Base-by-base conservation (phyloP, 2,113 vertebrate species). In the Platichthys flesus region DNA sequence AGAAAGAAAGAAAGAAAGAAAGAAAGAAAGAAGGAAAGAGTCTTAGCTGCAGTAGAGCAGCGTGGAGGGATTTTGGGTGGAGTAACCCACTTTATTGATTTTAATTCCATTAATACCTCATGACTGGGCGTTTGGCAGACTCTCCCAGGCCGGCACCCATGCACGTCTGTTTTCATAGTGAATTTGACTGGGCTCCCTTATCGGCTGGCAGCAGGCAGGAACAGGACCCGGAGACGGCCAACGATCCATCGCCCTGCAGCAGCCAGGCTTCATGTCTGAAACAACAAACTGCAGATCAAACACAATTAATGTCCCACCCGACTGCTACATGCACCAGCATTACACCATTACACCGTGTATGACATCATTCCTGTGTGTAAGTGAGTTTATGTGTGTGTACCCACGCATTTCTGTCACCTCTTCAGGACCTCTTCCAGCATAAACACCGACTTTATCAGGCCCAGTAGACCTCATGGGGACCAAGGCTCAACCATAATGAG, bases 141-240 rank as follows among this genome's bases (percentile, higher is more conserved):
- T 71, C 63, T 78, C 63, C 64, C 57, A 31, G 69, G 56, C 67
- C 75, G 20, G 52, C 63, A 63, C 74, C 70, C 79, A 71, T 74
- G 58, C 18, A 78, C 23, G 69, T 72, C 82, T 85, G 82, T 87
- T 89, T 89, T 88, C 67, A 79, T 79, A 52, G 61, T 77, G 73
- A 52, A 76, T 88, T 82, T 82, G 82, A 90, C 72, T 69, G 74
- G 69, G 15, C 71, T 83, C 80, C 74, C 89, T 93, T 91, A 92
- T 92, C 92, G 28, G 85, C 67, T 77, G 82, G 88, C 85, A 86
- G 84, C 90, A 89, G 86, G 67, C 87, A 88, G 91, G 85, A 90
- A 92, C 70, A 26, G 60, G 74, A 62, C 47, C 72, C 18, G 59
- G 62, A 80, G 75, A 78, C 49, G 21, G 58, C 74, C 68, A 74